Base-by-base conservation (phyloP, 2,113 vertebrate species). In the Montifringilla adamsi region DNA sequence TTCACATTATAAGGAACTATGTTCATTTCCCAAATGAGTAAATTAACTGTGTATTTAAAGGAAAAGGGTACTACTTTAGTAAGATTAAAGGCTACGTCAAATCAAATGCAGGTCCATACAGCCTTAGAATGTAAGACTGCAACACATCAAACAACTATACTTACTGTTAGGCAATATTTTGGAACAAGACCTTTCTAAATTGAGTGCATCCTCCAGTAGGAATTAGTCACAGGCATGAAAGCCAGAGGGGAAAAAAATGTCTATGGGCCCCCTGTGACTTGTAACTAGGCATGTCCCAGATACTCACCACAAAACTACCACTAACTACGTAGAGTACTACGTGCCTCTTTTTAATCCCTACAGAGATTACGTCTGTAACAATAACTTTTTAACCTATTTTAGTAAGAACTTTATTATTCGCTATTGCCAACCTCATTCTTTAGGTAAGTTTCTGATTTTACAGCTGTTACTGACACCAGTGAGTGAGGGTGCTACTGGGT, bases 201-300 rank as follows among this genome's bases (percentile, higher is more conserved):
- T 69, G 77, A 92, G 81, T 77, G 41, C 39, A 82, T 91, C 37
- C n/a, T 87, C 78, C 31, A 76, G 53, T 3, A 79, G 62, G 53
- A 89, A 79, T 79, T 85, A 91, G 62, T 84, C 63, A 69, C 23
- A 95, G 62, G 70, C 84, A 95, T 46, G 84, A 87, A 75, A 95
- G 44, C 18, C 76, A 90, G 31, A 74, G 43, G 26, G 15, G 41
- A 28, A 91, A 63, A 52, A 41, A 70, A 37, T 0, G 4, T 8
- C 8, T 35, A 77, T 76, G 41, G 67, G 73, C 7, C 90, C 73
- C 83, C 44, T 79, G 62, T 82, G 95, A 76, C 63, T 85, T 1
- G 1, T 89, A 89, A 94, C 50, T 59, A 58, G 8, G 21, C 67
- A 62, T 3, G 2, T 87, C 41, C 33, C 76, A 89, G 75, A 91